phyloP scores from a whole-genome alignment of 2,797 vertebrate genomes.

The Furcifer pardalis region DNA sequence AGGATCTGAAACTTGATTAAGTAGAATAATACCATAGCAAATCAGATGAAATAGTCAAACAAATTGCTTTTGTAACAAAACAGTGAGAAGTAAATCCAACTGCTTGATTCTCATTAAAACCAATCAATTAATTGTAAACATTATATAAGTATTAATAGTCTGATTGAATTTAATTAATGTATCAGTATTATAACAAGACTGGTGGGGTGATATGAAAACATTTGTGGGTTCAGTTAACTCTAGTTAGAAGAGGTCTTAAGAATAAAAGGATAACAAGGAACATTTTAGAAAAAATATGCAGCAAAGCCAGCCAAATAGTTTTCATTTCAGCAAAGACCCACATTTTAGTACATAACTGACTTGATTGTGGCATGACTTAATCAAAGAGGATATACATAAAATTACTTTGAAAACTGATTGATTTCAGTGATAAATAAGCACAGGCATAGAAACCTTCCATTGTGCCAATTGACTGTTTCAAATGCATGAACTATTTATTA shows the following conservation, averaged over 20 bases:
- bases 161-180: constrained; percentile 63
- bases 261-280: background rate
- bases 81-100: constrained; percentile 36
- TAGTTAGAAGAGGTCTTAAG: constrained; percentile 39
- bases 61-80: constrained; percentile 10
- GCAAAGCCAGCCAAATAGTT: constrained; percentile 31
- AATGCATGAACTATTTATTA: too few species aligned
- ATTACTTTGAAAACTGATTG: background rate
- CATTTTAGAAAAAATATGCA: constrained; percentile 46
- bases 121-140: constrained; percentile 38
- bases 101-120: constrained; percentile 54
- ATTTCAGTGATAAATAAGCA: background rate
- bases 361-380: constrained; percentile 27
- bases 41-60: constrained; percentile 32
- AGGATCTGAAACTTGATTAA: constrained; percentile 19
- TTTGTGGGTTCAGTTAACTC: background rate
- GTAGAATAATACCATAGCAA: constrained; percentile 25
- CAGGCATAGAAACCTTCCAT: too few species aligned
- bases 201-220: background rate
- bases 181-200: background rate
- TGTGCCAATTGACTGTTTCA: too few species aligned
- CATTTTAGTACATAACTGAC: constrained; percentile 1
- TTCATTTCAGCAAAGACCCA: constrained; percentile 30
- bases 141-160: constrained; percentile 55
- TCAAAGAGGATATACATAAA: background rate